Conservation (phyloP, 2,888 invertebrate genomes). For the Gibbula magus region DNA sequence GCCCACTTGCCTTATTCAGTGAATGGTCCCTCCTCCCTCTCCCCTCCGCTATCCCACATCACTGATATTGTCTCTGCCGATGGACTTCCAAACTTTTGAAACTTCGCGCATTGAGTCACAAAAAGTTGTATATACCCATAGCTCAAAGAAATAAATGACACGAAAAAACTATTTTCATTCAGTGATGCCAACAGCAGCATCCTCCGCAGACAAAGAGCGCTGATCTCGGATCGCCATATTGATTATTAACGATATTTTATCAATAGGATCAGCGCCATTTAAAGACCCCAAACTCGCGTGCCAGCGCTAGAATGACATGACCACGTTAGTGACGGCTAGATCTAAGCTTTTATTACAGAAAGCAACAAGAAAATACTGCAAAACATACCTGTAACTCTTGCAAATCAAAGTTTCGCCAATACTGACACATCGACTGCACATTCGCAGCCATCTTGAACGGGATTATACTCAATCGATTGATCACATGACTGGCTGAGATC, state of each 20-base stretch:
- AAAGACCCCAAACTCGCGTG: constrained; percentile 21
- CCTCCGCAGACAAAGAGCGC: constrained; percentile 40
- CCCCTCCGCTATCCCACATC: constrained; percentile 22
- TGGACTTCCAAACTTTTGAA: constrained; percentile 33
- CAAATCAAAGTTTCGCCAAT: constrained; percentile 76
- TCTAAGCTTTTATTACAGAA: background rate
- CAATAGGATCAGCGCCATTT: constrained; percentile 49
- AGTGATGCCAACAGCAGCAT: constrained; percentile 29
- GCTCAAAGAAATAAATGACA: background rate
- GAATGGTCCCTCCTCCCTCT: constrained; percentile 9
- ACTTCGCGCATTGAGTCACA: constrained; percentile 31
- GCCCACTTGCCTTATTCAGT: constrained; percentile 21
- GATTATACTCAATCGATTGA: constrained; percentile 69
- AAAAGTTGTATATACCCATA: constrained; percentile 5
- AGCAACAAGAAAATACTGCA: background rate
- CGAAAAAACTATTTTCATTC: constrained; percentile 25
- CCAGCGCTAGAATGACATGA: background rate
- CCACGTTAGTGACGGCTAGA: constrained; percentile 1
- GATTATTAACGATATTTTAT: constrained; percentile 62
- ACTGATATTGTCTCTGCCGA: constrained; percentile 11
- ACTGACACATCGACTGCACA: constrained; percentile 76
- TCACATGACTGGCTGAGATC: constrained; percentile 72
- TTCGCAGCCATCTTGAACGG: constrained; percentile 76
- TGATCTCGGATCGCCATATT: constrained; percentile 59
- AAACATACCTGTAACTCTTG: constrained; percentile 75